Base-by-base conservation (phyloP, 2,113 vertebrate genomes). In the Monopterus albus region DNA sequence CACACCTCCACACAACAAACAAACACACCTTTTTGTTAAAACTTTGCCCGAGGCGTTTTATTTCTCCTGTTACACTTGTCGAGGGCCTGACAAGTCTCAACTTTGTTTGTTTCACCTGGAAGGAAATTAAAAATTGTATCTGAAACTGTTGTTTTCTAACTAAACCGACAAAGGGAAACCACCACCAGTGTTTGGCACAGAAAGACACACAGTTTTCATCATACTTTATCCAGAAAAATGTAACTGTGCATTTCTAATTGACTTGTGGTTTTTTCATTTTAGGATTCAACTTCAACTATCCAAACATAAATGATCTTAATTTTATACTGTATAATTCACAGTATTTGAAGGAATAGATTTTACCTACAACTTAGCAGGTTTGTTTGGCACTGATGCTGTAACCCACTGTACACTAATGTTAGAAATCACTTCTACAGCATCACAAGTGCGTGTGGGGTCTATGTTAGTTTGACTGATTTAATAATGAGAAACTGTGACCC, bases 121-220 rank as follows among this genome's bases (percentile, higher is more conserved):
- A 86, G 86, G 82, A 90, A 88, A 84, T 87, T 73, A 75, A 78
- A 82, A 86, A 64, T 61, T 31, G 51, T 59, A 55, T 81, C 39
- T 64, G 25, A 79, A 74, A 77, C 59, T 4, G 29, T 43, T 61
- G 46, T 78, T 60, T 81, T 78, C 68, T 51, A 77, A 69, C 61
- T 33, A 23, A 79, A 64, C 33, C 28, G 39, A 49, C 57, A 59
- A 20, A 14, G 29, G 23, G 20, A 33, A 52, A 31, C n/a, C n/a
- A 58, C 50, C 26, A 72, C 36, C 51, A 51, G 17, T n/a, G 62
- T 39, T 65, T 78, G 78, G 70, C 72, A 75, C 51, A 21, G 23
- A 74, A 58, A 64, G 35, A 40, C 1, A 17, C 28, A 26, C 1
- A 13, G 11, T 50, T 47, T 55, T 64, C 29, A 15, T 61, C 14